Conservation (phyloP, 2,888 invertebrate genomes). For the Leptinotarsa juncta region DNA sequence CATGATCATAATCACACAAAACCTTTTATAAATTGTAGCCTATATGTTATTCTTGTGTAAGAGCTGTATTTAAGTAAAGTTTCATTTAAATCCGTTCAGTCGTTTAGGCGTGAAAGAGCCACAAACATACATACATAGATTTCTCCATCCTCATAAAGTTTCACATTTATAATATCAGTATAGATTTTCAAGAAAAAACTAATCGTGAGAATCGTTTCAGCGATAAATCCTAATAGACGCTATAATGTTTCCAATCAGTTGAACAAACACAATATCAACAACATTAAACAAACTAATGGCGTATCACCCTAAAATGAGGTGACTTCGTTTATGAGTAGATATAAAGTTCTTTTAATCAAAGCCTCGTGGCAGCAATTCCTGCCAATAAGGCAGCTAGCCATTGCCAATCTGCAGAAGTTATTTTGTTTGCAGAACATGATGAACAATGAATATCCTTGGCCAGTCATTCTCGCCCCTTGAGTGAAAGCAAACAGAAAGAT, state of each 20-base stretch:
- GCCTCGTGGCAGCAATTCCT: constrained; percentile 53
- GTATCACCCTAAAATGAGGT: constrained; percentile 45
- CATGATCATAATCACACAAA: too few species aligned
- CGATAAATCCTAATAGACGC: constrained; percentile 25
- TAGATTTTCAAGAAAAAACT: neutral
- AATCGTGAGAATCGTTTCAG: neutral
- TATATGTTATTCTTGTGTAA: too few species aligned
- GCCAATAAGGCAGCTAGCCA: constrained; percentile 58
- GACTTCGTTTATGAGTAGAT: constrained; percentile 43
- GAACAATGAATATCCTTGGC: constrained; percentile 31
- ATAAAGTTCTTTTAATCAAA: constrained; percentile 56
- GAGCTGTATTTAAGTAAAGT: too few species aligned
- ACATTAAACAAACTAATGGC: constrained; percentile 53
- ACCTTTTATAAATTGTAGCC: too few species aligned
- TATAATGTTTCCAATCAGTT: constrained; percentile 55
- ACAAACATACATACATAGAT: too few species aligned
- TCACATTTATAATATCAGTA: too few species aligned
- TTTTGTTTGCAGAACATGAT: constrained; percentile 60
- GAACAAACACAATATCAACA: constrained; percentile 53
- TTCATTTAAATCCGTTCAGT: too few species aligned
- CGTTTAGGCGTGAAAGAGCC: too few species aligned
- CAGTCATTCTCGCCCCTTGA: constrained; percentile 18
- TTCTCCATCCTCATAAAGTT: too few species aligned
- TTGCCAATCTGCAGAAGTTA: constrained; percentile 61
- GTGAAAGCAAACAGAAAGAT: neutral